phyloP scores from a whole-genome alignment of 2,113 vertebrate species.

The Origma solitaria region DNA sequence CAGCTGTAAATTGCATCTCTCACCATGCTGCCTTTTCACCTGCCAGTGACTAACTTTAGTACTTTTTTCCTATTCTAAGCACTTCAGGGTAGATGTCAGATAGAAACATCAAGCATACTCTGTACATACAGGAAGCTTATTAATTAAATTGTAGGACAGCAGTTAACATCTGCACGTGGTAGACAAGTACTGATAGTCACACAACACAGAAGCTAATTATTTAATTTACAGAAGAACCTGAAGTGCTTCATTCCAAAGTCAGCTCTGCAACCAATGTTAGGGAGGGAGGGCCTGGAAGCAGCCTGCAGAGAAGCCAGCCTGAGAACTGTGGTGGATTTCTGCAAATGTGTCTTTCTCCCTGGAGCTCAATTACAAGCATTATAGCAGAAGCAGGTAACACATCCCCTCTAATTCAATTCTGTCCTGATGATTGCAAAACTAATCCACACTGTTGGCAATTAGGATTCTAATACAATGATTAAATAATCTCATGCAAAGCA shows the following conservation, averaged over 20 bases:
- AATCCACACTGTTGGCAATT: constrained; percentile 21
- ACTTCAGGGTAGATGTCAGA: neutral
- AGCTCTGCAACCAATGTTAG: neutral
- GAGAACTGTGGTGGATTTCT: constrained; percentile 35
- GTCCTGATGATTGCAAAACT: neutral
- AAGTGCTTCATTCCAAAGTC: neutral
- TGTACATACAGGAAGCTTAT: neutral
- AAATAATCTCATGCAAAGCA: constrained; percentile 51
- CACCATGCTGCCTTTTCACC: neutral
- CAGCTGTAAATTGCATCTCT: neutral
- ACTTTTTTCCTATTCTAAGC: neutral
- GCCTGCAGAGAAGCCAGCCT: neutral
- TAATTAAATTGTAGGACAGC: neutral
- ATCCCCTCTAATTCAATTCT: constrained; percentile 20
- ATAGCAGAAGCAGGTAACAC: neutral
- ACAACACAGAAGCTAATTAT: neutral
- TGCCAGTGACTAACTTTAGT: neutral
- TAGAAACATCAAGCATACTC: neutral
- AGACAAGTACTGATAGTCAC: neutral
- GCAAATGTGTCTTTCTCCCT: neutral
- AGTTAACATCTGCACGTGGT: neutral
- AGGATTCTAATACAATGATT: constrained; percentile 37
- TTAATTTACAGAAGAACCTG: neutral
- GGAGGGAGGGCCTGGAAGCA: neutral
- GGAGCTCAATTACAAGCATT: neutral